phyloP scores from a whole-genome alignment of 2,797 vertebrate species.

The Streptopelia turtur region DNA sequence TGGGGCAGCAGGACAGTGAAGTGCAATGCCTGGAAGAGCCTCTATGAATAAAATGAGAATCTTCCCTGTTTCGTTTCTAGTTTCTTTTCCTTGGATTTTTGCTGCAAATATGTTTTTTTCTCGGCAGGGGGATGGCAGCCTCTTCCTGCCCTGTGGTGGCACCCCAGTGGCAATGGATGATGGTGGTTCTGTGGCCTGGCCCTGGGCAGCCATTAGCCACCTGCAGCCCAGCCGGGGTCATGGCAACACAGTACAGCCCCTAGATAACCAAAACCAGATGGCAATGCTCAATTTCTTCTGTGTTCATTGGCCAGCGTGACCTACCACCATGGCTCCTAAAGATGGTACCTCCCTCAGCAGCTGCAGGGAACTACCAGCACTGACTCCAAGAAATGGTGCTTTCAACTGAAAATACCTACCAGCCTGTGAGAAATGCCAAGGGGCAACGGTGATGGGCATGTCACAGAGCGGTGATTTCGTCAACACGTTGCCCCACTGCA shows the following conservation, averaged over 20 bases:
- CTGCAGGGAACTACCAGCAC: not conserved
- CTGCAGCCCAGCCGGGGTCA: not conserved
- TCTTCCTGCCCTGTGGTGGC: rapidly evolving
- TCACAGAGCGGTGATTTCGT: not conserved
- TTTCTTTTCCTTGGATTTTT: not conserved
- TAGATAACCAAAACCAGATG: not conserved
- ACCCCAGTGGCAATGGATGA: not conserved
- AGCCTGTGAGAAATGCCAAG: not conserved
- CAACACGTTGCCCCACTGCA: not conserved
- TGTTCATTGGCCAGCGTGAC: rapidly evolving
- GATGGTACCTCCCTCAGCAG: rapidly evolving
- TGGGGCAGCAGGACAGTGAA: not conserved
- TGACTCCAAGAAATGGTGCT: not conserved
- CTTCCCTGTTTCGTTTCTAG: not conserved
- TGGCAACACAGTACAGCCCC: not conserved
- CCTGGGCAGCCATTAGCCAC: not conserved
- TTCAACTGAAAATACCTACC: not conserved
- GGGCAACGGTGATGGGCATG: rapidly evolving
- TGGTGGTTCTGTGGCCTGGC: not conserved
- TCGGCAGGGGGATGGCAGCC: not conserved
- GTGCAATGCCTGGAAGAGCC: not conserved
- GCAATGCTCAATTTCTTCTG: not conserved
- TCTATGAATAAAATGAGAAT: not conserved
- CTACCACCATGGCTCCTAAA: not conserved
- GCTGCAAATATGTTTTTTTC: not conserved